Percentiles rank a stretch among this genome's conserved stretches.
phyloP scores from a whole-genome alignment of 1,140 invertebrate species.

The Pogonognathellus flavescens region DNA sequence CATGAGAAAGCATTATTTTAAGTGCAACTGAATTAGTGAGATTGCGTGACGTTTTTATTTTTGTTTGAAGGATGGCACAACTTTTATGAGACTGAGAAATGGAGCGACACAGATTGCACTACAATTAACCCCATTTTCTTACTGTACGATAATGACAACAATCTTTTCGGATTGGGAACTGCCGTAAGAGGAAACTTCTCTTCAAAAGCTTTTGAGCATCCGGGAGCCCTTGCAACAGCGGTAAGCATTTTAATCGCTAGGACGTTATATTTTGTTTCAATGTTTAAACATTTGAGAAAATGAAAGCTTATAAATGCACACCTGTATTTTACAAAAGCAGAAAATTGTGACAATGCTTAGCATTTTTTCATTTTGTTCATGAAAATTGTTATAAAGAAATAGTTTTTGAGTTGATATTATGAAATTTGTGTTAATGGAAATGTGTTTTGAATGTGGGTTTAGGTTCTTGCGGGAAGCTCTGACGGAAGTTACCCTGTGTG shows the following conservation, averaged over 20 bases:
- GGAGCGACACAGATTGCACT: background rate
- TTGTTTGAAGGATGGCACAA: conserved; percentile 1
- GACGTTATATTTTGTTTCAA: no score
- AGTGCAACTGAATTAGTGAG: background rate
- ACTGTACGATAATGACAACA: background rate
- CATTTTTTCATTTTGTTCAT: no score
- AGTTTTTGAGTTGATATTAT: no score
- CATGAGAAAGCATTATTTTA: background rate
- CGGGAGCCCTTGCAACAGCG: background rate
- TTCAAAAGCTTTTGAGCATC: background rate
- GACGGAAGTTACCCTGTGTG: background rate
- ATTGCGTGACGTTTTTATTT: background rate
- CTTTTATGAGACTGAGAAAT: conserved; percentile 2
- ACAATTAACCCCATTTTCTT: conserved; percentile 6
- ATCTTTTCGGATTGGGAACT: background rate
- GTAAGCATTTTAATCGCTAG: background rate
- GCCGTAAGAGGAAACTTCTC: conserved; percentile 2
- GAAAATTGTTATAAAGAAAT: no score
- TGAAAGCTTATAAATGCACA: background rate
- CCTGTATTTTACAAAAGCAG: no score
- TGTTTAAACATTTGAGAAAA: background rate
- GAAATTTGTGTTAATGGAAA: no score
- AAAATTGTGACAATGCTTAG: no score
- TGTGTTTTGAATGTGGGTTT: background rate
- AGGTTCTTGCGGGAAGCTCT: conserved; percentile 8